phyloP scores from a whole-genome alignment of 2,113 vertebrate species.

The Triplophysa tibetana region DNA sequence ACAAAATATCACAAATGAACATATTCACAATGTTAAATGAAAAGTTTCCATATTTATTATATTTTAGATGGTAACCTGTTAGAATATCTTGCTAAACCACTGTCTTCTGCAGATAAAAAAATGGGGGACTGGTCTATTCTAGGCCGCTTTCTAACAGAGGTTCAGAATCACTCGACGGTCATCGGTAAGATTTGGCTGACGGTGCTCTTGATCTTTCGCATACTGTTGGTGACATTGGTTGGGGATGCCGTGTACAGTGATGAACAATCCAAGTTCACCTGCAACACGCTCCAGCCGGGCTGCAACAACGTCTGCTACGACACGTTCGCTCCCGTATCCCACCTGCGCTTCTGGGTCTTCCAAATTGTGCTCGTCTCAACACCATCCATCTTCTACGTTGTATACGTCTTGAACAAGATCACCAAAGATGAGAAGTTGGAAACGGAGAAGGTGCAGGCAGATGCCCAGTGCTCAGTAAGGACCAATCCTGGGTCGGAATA shows the following conservation, averaged over 20 bases:
- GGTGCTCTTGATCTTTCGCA: conserved; percentile 73
- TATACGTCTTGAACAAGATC: conserved; percentile 73
- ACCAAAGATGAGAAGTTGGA: conserved; percentile 68
- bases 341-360: conserved; percentile 74
- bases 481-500: conserved; percentile 24
- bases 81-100: neutral
- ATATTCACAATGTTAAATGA: too few species aligned
- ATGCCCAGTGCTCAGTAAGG: conserved; percentile 34
- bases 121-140: conserved; percentile 76
- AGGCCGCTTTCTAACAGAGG: conserved; percentile 71
- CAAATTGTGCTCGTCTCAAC: conserved; percentile 73
- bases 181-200: conserved; percentile 77
- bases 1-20: too few species aligned
- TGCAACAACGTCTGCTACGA: conserved; percentile 72
- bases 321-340: conserved; percentile 69
- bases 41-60: too few species aligned
- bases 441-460: conserved; percentile 51
- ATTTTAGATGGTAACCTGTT: neutral
- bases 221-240: conserved; percentile 72
- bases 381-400: conserved; percentile 71
- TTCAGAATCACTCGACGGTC: conserved; percentile 73
- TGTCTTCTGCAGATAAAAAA: conserved; percentile 45
- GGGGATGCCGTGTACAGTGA: conserved; percentile 72
- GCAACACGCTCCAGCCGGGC: conserved; percentile 72
- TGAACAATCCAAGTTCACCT: conserved; percentile 73